Base-by-base conservation (phyloP, 2,113 vertebrate species). In the Sprattus sprattus region DNA sequence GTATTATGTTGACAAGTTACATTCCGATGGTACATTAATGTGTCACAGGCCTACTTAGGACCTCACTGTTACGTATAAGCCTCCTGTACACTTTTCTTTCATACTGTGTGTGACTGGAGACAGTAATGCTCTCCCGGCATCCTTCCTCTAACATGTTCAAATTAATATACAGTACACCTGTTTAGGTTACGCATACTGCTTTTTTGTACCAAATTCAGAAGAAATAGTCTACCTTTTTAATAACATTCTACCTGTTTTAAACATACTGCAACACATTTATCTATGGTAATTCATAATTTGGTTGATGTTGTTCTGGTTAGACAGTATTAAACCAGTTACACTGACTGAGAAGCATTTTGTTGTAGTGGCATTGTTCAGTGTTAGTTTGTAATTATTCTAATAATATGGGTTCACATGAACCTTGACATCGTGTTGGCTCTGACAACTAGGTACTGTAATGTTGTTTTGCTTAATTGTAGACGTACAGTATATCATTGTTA, bases 381-480 rank as follows among this genome's bases (percentile, higher is more conserved):
- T 78, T 39, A 39, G 39, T 39, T 39, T 39, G 39, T 39, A 39
- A 39, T 39, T 78, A 78, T 78, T 32, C 4, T 78, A 32, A 78
- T 78, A 78, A 78, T 15, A 78, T 78, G 71, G 15, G 15, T 16
- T 39, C 71, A 78, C 71, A 32, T 71, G 16, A 78, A 78, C 25
- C 16, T 15, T 78, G 39, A 39, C 39, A 39, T 39, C 39, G 71
- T 78, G 32, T 44, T 39, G 71, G 71, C 71, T 78, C 71, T 78
- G 71, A 78, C 71, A 78, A 13, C 71, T 78, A 78, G 71, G 71
- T 78, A 78, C 71, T 78, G 71, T 32, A 78, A 78, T 78, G 71
- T 13, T 78, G 71, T 13, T 78, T 13, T 78, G 16, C 71, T 78
- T 32, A 32, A 28, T 32, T 78, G 28, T 39, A 78, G 71, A 78